phyloP scores from a whole-genome alignment of 2,888 invertebrate genomes.

The Strigamia maritima region DNA sequence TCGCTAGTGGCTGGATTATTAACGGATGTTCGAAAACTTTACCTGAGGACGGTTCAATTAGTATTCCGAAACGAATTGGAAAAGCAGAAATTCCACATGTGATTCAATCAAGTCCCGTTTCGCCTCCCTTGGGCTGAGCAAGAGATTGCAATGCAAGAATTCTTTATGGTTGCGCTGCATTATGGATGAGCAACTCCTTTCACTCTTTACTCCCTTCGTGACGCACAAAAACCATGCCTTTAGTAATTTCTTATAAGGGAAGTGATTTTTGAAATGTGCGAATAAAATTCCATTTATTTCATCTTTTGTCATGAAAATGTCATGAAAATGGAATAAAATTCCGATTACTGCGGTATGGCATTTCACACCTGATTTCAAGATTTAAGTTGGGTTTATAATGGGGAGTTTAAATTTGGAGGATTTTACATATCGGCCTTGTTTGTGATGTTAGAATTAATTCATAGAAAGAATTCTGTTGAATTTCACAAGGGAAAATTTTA shows the following conservation, averaged over 20 bases:
- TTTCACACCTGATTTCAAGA: neutral
- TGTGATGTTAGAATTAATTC: too few species aligned
- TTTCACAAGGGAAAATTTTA: too few species aligned
- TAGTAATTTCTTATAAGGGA: slow-evolving; percentile 1
- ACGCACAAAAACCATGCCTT: neutral
- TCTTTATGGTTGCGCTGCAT: slow-evolving; percentile 19
- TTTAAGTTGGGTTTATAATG: too few species aligned
- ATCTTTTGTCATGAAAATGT: neutral
- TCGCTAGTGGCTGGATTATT: neutral
- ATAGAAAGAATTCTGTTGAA: too few species aligned
- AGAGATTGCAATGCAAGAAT: slow-evolving; percentile 23
- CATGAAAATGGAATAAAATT: slow-evolving; percentile 7
- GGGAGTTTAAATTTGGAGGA: too few species aligned
- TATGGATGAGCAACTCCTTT: neutral
- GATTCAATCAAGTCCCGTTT: slow-evolving; percentile 23
- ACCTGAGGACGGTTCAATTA: neutral
- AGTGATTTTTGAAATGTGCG: slow-evolving; percentile 9
- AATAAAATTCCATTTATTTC: slow-evolving; percentile 6
- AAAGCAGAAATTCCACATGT: slow-evolving; percentile 23
- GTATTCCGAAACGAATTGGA: slow-evolving; percentile 13
- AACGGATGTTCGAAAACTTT: neutral
- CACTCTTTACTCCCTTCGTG: slow-evolving; percentile 4
- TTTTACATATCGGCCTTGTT: too few species aligned
- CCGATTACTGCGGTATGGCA: neutral
- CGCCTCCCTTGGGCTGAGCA: slow-evolving; percentile 16